These are phyloP conservation scores for Drosophila rhopaloa DNA, from an alignment of 1,140 invertebrate genomes.

Conservation along the genomic window DNA sequence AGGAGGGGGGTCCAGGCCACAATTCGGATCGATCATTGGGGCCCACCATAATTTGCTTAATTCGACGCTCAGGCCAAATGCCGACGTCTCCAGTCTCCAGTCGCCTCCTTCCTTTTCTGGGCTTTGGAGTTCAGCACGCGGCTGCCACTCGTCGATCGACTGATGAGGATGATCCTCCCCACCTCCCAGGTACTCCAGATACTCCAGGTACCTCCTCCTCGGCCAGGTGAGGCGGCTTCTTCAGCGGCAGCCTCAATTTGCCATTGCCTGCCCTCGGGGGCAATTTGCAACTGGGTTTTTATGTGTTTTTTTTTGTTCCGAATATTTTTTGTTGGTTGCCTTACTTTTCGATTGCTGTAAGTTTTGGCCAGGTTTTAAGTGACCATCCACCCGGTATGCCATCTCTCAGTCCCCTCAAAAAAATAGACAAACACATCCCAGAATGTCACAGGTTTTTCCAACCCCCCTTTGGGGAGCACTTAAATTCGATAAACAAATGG, in stretches of 20 bases:
- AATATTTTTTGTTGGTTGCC: constrained; percentile 34
- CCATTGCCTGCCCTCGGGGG: constrained; percentile 50
- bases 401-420: not conserved
- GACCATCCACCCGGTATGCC: constrained; percentile 19
- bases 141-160: constrained; percentile 77
- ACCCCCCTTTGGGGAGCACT: constrained; percentile 37
- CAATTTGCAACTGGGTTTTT: constrained; percentile 46
- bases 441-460: constrained; percentile 19
- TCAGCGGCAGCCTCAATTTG: constrained; percentile 75
- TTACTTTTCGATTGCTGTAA: constrained; percentile 60
- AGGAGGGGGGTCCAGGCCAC: not conserved
- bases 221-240: constrained; percentile 47
- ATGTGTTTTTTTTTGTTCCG: constrained; percentile 21
- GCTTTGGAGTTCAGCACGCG: constrained; percentile 60
- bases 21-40: constrained; percentile 47
- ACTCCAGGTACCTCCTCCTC: not conserved
- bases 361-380: constrained; percentile 39
- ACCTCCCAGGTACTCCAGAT: not conserved
- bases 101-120: not conserved
- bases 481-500: constrained; percentile 57
- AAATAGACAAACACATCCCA: not conserved
- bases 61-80: constrained; percentile 62
- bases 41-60: constrained; percentile 78
- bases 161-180: constrained; percentile 61
- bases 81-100: constrained; percentile 14